Evolutionary conservation across 2,888 invertebrate genomes (phyloP).

Genomic region (Conomelus anceps): DNA sequence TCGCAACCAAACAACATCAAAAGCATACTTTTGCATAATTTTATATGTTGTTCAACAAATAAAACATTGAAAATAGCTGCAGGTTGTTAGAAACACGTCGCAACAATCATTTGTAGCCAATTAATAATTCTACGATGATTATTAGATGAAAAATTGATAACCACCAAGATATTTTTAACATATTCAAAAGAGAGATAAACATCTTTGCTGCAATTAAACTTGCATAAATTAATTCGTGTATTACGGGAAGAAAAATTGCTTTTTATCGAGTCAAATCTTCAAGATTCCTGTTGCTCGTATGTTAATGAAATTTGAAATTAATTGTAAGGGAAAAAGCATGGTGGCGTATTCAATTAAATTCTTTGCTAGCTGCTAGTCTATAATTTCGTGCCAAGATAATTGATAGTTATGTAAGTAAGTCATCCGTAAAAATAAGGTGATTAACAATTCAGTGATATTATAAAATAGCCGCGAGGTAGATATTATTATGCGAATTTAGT

Average conservation of each 20-base stretch:
- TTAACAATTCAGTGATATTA: background rate
- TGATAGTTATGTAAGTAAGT: background rate
- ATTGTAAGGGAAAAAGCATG: background rate
- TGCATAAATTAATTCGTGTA: background rate
- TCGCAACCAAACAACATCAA: too few relatives aligned
- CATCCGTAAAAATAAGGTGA: background rate
- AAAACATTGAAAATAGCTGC: background rate
- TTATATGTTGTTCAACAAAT: background rate
- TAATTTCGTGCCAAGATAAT: background rate
- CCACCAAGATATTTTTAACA: background rate
- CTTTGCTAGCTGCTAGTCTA: background rate
- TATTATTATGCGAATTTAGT: background rate
- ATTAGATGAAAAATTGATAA: background rate
- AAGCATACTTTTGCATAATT: too few relatives aligned
- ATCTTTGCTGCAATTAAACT: background rate
- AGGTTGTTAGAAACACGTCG: background rate
- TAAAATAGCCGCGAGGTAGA: background rate
- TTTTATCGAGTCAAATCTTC: background rate
- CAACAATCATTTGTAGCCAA: background rate
- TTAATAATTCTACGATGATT: background rate
- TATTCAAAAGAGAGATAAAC: background rate
- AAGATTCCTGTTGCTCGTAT: background rate
- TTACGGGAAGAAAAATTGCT: background rate
- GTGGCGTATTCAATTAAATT: background rate
- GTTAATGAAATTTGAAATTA: background rate